Evolutionary conservation across 53 echinoderm and acorn worm species (phyloP).

Genomic region (Paracentrotus lividus): DNA sequence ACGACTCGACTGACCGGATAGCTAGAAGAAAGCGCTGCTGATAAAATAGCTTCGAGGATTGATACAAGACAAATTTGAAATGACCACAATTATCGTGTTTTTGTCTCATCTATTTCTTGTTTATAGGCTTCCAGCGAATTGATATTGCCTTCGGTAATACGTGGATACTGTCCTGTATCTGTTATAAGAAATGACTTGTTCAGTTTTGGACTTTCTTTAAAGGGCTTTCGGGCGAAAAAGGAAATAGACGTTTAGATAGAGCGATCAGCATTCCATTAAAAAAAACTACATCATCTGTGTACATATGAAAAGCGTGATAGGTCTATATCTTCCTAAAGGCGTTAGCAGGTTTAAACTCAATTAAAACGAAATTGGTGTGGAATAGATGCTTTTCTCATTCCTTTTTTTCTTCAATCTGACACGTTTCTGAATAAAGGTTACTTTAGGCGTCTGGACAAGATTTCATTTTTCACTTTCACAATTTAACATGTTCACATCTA

Average conservation of each 20-base stretch:
- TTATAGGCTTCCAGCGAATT: constrained; percentile 26
- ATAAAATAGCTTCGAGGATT: constrained; percentile 27
- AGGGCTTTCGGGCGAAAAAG: background rate
- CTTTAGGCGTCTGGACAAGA: no score
- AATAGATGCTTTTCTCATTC: no score
- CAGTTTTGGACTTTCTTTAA: no score
- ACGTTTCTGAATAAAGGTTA: no score
- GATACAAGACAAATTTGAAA: constrained; percentile 11
- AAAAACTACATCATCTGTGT: background rate
- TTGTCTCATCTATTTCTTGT: constrained; percentile 42
- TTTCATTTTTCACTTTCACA: no score
- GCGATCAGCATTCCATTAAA: background rate
- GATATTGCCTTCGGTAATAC: background rate
- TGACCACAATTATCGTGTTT: constrained; percentile 31
- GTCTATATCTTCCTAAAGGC: background rate
- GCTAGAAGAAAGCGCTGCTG: background rate
- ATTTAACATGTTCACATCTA: no score
- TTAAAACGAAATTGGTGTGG: background rate
- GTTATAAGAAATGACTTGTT: background rate
- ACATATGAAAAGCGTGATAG: background rate
- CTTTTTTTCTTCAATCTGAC: no score
- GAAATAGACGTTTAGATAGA: background rate
- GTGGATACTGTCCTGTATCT: background rate
- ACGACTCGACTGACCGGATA: background rate
- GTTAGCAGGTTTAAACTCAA: background rate